A percentile compares a stretch with the other conserved stretches of the same genome.
These are phyloP conservation scores for Callinectes sapidus DNA, from an alignment of 2,888 invertebrate species.

Conservation along the genomic window DNA sequence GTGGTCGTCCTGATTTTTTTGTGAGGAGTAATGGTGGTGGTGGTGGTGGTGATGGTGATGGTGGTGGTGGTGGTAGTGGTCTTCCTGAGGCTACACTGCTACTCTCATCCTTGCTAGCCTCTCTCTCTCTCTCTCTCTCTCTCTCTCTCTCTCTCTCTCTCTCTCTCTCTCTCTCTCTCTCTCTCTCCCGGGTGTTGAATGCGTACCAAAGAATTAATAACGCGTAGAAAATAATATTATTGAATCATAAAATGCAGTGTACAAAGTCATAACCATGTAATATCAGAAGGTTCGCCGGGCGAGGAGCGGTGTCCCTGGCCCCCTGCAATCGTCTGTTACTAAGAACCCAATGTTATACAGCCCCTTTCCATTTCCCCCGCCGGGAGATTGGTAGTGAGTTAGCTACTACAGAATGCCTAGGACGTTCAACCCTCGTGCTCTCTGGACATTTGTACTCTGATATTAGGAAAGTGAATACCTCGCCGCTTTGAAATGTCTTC, in stretches of 20 bases:
- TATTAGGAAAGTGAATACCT: not conserved
- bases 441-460: not conserved
- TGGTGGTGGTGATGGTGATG: not conserved
- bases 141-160: not conserved
- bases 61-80: not conserved
- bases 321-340: constrained; percentile 12
- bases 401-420: not conserved
- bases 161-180: not conserved
- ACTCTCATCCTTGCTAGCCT: not conserved
- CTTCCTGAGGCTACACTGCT: not conserved
- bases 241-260: constrained; percentile 14
- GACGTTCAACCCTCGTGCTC: not conserved
- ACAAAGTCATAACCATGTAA: constrained; percentile 17
- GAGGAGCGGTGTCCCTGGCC: not conserved
- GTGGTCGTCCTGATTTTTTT: not conserved
- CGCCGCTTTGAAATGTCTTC: not conserved
- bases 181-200: not conserved
- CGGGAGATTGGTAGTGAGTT: constrained; percentile 3
- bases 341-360: not conserved
- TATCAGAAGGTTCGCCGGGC: not conserved
- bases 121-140: not conserved
- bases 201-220: constrained; percentile 20
- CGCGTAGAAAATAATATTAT: constrained; percentile 20
- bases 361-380: not conserved
- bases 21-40: not conserved